A percentile compares a stretch with the other conserved stretches of the same genome.
phyloP scores from a whole-genome alignment of 2,797 vertebrate species.

The Anguilla obscura region DNA sequence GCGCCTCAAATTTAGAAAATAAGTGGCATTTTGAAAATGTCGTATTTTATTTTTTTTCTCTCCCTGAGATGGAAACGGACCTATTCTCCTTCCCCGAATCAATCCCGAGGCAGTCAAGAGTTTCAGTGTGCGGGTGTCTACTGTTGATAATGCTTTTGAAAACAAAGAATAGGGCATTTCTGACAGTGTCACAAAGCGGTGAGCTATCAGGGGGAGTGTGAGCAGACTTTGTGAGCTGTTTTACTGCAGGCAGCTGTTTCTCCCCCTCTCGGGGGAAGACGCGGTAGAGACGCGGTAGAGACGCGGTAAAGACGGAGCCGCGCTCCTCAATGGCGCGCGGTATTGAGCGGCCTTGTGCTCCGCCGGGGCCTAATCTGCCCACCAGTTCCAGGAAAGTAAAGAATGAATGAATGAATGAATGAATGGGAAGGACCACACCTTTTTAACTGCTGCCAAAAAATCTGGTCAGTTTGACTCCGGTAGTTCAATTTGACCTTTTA shows the following conservation, averaged over 20 bases:
- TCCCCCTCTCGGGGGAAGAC: constrained; percentile 46
- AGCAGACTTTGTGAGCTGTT: constrained; percentile 38
- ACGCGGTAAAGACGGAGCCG: no score
- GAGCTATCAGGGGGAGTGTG: constrained; percentile 45
- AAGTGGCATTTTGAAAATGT: constrained; percentile 2
- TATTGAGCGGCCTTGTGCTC: not conserved
- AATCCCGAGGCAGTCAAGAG: constrained; percentile 49
- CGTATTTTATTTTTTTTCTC: not conserved
- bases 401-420: not conserved
- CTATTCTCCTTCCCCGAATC: constrained; percentile 36
- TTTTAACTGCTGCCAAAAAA: not conserved
- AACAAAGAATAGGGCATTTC: constrained; percentile 37
- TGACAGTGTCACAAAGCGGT: constrained; percentile 51
- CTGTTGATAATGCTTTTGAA: constrained; percentile 35
- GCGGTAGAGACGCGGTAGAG: no score
- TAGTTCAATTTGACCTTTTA: not conserved
- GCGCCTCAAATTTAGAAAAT: not conserved
- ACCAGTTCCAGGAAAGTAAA: not conserved
- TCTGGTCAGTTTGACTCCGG: not conserved
- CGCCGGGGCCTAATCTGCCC: not conserved
- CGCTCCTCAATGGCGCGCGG: not conserved
- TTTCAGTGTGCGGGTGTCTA: constrained; percentile 44
- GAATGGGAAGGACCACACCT: not conserved
- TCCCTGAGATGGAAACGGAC: constrained; percentile 11
- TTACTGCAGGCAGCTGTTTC: constrained; percentile 51